Base-by-base conservation (phyloP, 2,113 vertebrate genomes). In the Coreoperca whiteheadi region DNA sequence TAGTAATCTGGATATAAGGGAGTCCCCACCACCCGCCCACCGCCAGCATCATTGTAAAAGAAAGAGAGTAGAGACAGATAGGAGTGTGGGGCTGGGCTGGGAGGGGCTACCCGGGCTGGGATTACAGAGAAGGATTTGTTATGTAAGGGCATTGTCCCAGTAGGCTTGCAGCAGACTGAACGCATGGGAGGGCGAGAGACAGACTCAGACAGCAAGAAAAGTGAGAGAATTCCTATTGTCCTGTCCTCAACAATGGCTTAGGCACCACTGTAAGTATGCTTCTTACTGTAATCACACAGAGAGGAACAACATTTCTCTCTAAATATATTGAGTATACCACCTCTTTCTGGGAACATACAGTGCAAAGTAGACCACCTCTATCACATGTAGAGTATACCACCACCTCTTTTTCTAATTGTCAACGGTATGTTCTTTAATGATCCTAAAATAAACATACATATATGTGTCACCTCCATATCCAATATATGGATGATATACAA, bases 131-230 rank as follows among this genome's bases (percentile, higher is more conserved):
- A 67, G 87, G 84, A 86, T 75, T 87, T 69, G 91, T 96, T 96
- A 96, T 91, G 91, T 94, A 95, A 96, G 89, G 77, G 72, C 43
- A 83, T 88, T 88, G 87, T 93, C 92, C 79, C 86, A 89, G 86
- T 84, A 88, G 90, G 86, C 39, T 4, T 12, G 64, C 67, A 77
- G 85, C 83, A 68, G 77, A 20, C 74, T 54, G 78, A 73, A 57
- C 8, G 16, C 74, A 88, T 32, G 48, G 37, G 54, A 69, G 61
- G 65, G 77, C 16, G 30, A 68, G 54, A 72, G 67, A 63, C 79
- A 72, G 67, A 63, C 79, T 70, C 77, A 89, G 66, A 71, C 57
- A 65, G 67, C 43, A 63, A 77, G 53, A 81, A 67, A 84, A 83
- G 69, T 64, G 59, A 84, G 74, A 77, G 74, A 75, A 70, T 87